Evolutionary conservation across 2,113 vertebrate genomes (phyloP).

Genomic region (Blennius ocellaris): DNA sequence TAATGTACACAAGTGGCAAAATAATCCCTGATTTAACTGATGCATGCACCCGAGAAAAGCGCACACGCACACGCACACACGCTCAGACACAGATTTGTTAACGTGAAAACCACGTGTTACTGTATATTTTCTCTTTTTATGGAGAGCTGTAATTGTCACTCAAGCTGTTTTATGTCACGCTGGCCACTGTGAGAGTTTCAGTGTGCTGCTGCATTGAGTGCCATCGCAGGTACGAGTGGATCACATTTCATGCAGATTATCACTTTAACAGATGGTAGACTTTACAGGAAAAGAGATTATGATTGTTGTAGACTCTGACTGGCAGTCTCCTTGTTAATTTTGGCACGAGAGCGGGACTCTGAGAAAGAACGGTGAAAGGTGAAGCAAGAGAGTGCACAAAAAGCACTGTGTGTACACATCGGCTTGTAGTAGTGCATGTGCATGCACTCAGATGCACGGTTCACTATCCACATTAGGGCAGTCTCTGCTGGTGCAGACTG

Average conservation of each 20-base stretch:
- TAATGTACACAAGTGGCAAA: constrained; percentile 9
- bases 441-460: not conserved
- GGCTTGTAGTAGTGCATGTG: no score
- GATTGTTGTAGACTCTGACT: constrained; percentile 37
- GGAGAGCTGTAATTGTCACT: constrained; percentile 54
- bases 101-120: constrained; percentile 55
- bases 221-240: constrained; percentile 41
- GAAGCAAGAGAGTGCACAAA: constrained; percentile 1
- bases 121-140: constrained; percentile 46
- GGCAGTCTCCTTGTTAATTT: constrained; percentile 25
- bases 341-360: constrained; percentile 1
- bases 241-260: constrained; percentile 48
- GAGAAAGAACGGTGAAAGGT: constrained; percentile 25
- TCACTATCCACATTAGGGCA: not conserved
- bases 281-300: constrained; percentile 38
- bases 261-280: constrained; percentile 45
- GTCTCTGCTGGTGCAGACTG: not conserved
- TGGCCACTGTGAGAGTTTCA: constrained; percentile 51
- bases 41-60: constrained; percentile 5
- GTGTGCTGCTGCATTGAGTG: constrained; percentile 18
- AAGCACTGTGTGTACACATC: not conserved
- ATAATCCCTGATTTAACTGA: constrained; percentile 14
- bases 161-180: constrained; percentile 58
- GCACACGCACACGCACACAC: constrained; percentile 2
- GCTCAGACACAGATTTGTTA: constrained; percentile 25